These are phyloP conservation scores for Drosophila kuntzei DNA, from an alignment of 2,888 invertebrate genomes.

Conservation along the genomic window DNA sequence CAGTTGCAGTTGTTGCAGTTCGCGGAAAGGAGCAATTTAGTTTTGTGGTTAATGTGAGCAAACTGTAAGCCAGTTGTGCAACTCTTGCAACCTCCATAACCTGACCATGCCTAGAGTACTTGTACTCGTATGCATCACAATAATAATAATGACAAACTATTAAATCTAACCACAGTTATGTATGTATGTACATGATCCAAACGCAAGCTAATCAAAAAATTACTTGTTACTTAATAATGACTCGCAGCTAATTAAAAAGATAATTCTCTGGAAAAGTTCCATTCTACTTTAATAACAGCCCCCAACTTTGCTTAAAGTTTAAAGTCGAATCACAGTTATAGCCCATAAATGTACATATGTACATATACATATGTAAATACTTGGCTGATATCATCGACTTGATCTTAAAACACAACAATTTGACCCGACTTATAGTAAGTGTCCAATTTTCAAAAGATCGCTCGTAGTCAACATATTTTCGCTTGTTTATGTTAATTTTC, in stretches of 20 bases:
- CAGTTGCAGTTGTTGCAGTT: conserved; percentile 1
- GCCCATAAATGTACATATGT: neutral
- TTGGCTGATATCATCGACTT: conserved; percentile 8
- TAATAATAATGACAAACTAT: neutral
- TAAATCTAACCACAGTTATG: neutral
- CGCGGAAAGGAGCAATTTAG: conserved; percentile 24
- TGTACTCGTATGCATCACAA: neutral
- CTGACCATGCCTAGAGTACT: neutral
- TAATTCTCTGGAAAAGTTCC: neutral
- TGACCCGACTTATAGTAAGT: neutral
- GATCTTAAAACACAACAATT: conserved; percentile 12
- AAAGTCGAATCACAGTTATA: neutral
- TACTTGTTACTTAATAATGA: neutral
- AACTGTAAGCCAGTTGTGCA: conserved; percentile 23
- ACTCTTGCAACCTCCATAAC: conserved; percentile 10
- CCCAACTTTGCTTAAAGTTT: neutral
- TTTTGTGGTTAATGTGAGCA: conserved; percentile 26
- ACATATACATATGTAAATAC: neutral
- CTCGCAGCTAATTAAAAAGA: neutral
- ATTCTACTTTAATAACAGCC: conserved; percentile 1
- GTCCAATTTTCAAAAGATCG: neutral
- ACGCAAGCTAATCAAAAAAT: neutral
- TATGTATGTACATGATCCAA: neutral
- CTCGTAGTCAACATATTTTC: neutral
- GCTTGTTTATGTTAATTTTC: neutral